Percentiles rank a stretch among this genome's conserved stretches.
These are phyloP conservation scores for Centroberyx gerrardi DNA, from an alignment of 2,797 vertebrate genomes.

Conservation along the genomic window DNA sequence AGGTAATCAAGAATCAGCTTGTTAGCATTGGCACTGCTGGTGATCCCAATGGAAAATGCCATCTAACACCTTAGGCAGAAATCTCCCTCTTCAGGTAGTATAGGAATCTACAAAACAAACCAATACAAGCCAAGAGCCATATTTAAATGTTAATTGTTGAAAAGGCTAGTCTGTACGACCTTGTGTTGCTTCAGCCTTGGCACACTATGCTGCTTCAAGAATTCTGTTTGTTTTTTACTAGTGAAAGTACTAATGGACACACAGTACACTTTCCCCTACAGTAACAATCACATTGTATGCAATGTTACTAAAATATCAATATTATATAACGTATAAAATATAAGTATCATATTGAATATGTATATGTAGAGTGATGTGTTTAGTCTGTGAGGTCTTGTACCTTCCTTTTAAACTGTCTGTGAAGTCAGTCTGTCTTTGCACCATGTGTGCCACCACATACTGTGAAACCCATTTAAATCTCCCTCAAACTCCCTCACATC, in stretches of 20 bases:
- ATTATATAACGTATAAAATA: constrained; percentile 15
- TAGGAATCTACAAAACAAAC: too few relatives aligned
- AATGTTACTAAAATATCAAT: constrained; percentile 32
- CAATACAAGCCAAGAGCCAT: too few relatives aligned
- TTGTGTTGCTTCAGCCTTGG: neutral
- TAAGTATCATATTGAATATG: constrained; percentile 12
- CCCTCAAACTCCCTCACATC: constrained; percentile 20
- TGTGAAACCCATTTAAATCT: constrained; percentile 31
- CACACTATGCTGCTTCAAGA: too few relatives aligned
- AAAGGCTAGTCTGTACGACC: constrained; percentile 9
- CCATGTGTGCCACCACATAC: constrained; percentile 23
- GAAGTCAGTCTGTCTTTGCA: constrained; percentile 34
- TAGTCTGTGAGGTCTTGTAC: constrained; percentile 7
- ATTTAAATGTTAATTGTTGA: too few relatives aligned
- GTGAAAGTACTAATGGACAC: too few relatives aligned
- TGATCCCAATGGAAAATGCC: too few relatives aligned
- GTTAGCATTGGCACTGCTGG: too few relatives aligned
- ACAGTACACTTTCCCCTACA: neutral
- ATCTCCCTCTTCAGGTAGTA: too few relatives aligned
- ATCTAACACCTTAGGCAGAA: too few relatives aligned
- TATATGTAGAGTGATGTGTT: constrained; percentile 9
- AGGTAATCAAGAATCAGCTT: too few relatives aligned
- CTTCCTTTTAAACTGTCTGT: constrained; percentile 46
- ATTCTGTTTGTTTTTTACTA: too few relatives aligned
- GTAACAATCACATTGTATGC: constrained; percentile 3